phyloP scores from a whole-genome alignment of 2,113 vertebrate genomes.

The Felis catus region DNA sequence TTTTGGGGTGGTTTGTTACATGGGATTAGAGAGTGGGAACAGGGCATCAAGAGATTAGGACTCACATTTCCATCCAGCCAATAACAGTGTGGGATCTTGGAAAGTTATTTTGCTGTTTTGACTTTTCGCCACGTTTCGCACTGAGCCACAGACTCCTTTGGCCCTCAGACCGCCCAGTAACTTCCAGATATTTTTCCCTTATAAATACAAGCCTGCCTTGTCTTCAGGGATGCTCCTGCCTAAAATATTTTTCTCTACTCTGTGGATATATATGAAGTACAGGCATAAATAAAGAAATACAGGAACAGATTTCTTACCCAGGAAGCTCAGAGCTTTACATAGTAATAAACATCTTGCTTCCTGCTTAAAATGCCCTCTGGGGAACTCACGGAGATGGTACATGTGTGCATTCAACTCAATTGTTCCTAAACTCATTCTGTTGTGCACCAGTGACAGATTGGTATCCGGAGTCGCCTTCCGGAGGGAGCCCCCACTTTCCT shows the following conservation, averaged over 20 bases:
- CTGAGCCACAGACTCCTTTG: background rate
- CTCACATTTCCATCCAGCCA: background rate
- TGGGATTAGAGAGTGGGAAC: too few species aligned
- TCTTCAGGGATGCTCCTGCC: background rate
- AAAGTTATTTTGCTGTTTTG: background rate
- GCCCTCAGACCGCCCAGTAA: background rate
- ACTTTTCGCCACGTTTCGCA: background rate
- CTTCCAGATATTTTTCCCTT: background rate
- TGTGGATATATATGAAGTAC: background rate
- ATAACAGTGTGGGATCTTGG: background rate
- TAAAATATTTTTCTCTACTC: background rate
- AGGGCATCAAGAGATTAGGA: background rate
- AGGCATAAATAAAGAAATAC: background rate
- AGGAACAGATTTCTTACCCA: background rate
- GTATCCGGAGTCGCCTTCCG: background rate
- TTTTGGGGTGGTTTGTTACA: background rate
- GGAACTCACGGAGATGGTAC: background rate
- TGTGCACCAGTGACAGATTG: background rate
- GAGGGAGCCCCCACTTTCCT: background rate
- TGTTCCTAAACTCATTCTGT: background rate
- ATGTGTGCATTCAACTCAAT: background rate
- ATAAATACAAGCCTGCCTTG: background rate
- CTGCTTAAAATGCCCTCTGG: background rate
- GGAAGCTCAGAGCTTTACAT: background rate
- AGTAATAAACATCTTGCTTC: slow-evolving; percentile 44